Base-by-base conservation (phyloP, 1,140 invertebrate genomes). In the Diplogasteroides magnus region DNA sequence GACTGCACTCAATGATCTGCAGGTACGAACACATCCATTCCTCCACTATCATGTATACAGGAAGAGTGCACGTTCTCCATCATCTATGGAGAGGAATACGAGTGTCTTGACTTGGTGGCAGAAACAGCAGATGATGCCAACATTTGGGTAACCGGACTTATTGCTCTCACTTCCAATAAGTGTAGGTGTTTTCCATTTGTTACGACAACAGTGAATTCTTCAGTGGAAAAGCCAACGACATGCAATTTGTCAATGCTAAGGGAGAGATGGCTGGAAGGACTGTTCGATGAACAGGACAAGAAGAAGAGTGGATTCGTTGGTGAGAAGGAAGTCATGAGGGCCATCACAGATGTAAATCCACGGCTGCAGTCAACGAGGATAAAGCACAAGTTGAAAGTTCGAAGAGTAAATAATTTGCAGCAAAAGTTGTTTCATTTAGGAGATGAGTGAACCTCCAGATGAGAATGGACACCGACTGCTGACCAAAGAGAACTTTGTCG, bases 61-160 rank as follows among this genome's bases (percentile, higher is more conserved):
- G 85, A 88, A 73, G 88, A 88, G 69, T 88, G 88, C 78, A 85
- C 87, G 55, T 89, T 89, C 77, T 88, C 88, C 32, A 87, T 89
- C 55, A 85, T 89, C 56, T 88, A 88, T 75, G 88, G 87, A 15
- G 87, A 88, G 55, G 84, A 86, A 48, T 89, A 86, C 81, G 86
- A 88, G 60, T 86, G 86, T 27, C 82, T 89, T 59, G 88, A 89
- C 80, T 79, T 89, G 61, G 86, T 89, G 61, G 88, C 88, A 15
- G 83, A 85, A 60, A 84, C 85, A 27, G 83, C 87, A 11, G 87
- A 88, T 72, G 88, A 89, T 77, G 87, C 88, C 11, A 88, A 88
- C 75, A 87, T 89, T 67, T 89, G 88, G 88, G 85, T 88, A 27
- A 78, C 79, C 15, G 83, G 78, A 19, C 73, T 82, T 6, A 82